Base-by-base conservation (phyloP, 2,797 vertebrate species). In the Microcaecilia unicolor region DNA sequence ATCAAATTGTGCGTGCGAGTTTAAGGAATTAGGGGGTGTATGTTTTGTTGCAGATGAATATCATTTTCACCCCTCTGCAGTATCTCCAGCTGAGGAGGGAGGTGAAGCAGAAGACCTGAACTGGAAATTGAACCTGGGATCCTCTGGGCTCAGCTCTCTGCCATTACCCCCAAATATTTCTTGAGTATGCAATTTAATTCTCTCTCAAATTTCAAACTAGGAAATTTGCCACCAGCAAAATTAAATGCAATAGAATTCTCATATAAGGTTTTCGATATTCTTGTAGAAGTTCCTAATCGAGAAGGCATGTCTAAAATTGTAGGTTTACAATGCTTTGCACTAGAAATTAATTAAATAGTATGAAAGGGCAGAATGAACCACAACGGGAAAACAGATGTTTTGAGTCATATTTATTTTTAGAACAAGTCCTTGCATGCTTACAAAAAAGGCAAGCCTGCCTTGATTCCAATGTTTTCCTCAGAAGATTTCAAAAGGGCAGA, bases 391-490 rank as follows among this genome's bases (percentile, higher is more conserved):
- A 39, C 55, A 70, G 66, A 64, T 57, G 46, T 54, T 67, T 57
- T 58, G 43, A 61, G 70, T 60, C 50, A 53, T 25, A 29, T 46
- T 51, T 73, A 70, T 75, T 73, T 70, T 71, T 65, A 73, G 65
- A 67, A 44, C 18, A 26, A 41, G 35, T 35, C 38, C 41, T 40
- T 64, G 54, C 44, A 69, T 46, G 55, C 50, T 6, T n/a, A n/a
- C n/a, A n/a, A 15, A 67, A 67, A 52, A 42, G 58, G 69, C 48
- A 47, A 44, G 51, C 31, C 1, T 54, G 58, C 60, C 62, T 43
- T 61, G 39, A 58, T 43, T 58, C 51, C 24, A 38, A 39, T 51
- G 31, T 55, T 64, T 61, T 43, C 59, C 49, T 49, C 59, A 31
- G 24, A 50, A 58, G 44, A 54, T 27, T 56, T 61, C 45, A 43